A percentile compares a stretch with the other conserved stretches of the same genome.
These are phyloP conservation scores for Hydrochoerus hydrochaeris DNA, from an alignment of 2,113 vertebrate species.

Conservation along the genomic window DNA sequence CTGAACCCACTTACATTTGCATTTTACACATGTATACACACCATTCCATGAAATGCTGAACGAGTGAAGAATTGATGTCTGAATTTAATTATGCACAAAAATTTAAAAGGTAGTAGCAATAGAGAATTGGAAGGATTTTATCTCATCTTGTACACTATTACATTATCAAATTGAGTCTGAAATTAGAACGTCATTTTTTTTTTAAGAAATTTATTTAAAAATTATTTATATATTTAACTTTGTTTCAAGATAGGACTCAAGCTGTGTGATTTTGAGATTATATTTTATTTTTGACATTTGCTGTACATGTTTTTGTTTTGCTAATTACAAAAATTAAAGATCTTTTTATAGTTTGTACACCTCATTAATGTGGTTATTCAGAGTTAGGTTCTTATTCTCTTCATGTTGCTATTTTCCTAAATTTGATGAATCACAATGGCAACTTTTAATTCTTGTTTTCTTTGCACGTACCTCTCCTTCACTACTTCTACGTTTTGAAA, in stretches of 20 bases:
- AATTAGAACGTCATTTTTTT: neutral
- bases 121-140: constrained; percentile 35
- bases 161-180: neutral
- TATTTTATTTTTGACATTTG: constrained; percentile 11
- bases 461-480: neutral
- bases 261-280: constrained; percentile 37
- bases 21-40: constrained; percentile 59
- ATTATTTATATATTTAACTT: neutral
- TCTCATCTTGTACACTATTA: neutral
- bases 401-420: neutral
- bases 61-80: constrained; percentile 8
- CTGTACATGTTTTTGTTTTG: neutral
- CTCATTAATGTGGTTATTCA: neutral
- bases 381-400: neutral
- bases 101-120: constrained; percentile 59
- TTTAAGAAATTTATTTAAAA: constrained; percentile 31
- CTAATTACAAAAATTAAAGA: neutral
- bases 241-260: neutral
- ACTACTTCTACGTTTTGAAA: neutral
- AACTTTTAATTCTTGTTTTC: neutral
- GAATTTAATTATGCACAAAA: constrained; percentile 59
- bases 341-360: neutral
- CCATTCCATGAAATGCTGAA: constrained; percentile 44
- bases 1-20: constrained; percentile 62
- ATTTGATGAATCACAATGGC: neutral